Base-by-base conservation (phyloP, 2,113 vertebrate genomes). In the Anas platyrhynchos region DNA sequence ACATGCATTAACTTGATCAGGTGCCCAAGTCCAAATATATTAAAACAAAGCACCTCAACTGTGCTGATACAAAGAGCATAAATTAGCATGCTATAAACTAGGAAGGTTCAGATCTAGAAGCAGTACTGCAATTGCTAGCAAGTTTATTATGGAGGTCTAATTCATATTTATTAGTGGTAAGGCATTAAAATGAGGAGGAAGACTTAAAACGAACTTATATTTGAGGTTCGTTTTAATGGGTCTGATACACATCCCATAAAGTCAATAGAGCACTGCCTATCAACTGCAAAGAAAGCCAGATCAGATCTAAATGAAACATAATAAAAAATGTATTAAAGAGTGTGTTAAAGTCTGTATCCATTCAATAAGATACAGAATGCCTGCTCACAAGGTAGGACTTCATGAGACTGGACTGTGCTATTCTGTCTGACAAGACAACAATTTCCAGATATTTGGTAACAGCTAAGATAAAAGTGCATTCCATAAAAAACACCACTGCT, bases 401-500 rank as follows among this genome's bases (percentile, higher is more conserved):
- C 86, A 11, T 3, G 11, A 82, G 69, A 58, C 61, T 77, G 86
- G 74, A 56, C 93, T 93, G 83, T 73, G 67, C 83, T 85, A 69
- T 55, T 68, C 54, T 65, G 65, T 72, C 88, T 93, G 88, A 89
- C 58, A 95, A 93, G 34, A 84, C 29, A 95, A 88, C 46, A 62
- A 83, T 79, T 85, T 79, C 72, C 72, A 94, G 16, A 44, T 31
- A 59, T 36, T 90, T 38, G 66, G 31, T 67, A 81, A 69, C 86
- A 89, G 50, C 85, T 32, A 50, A 67, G 38, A 43, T 63, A 74
- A 23, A 54, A 0, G 1, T 54, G 10, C 2, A 62, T 36, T 41
- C 32, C 54, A 62, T 29, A 65, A 34, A 81, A 77, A 68, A 56
- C 44, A 73, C 27, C 34, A 32, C 44, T 34, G n/a, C 34, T 85